Conservation (phyloP, 2,113 vertebrate genomes). For the Mormoops blainvillei region DNA sequence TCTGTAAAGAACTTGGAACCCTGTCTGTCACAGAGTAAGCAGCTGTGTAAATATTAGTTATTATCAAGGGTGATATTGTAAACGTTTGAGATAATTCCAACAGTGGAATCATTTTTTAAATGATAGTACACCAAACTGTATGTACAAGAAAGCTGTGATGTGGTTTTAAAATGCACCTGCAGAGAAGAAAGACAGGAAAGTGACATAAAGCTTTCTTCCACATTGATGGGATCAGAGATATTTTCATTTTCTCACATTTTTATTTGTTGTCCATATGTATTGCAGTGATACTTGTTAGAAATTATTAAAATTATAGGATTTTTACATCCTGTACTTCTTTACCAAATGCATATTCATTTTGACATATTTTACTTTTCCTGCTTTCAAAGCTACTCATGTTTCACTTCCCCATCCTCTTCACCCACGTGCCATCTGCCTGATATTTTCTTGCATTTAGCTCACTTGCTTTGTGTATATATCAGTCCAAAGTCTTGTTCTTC, state of each 20-base stretch:
- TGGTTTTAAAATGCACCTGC: neutral
- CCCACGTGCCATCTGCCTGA: slow-evolving; percentile 49
- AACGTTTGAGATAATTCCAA: neutral
- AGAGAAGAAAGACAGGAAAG: neutral
- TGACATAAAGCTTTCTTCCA: neutral
- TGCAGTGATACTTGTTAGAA: neutral
- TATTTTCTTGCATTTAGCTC: slow-evolving; percentile 45
- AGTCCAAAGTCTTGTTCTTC: neutral
- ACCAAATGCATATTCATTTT: slow-evolving; percentile 18
- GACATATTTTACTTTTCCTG: slow-evolving; percentile 48
- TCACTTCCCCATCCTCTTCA: slow-evolving; percentile 50
- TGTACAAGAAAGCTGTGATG: neutral
- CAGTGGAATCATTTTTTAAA: slow-evolving; percentile 18
- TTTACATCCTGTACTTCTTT: neutral
- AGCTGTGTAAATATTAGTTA: neutral
- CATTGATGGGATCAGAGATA: neutral
- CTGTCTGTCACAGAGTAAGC: neutral
- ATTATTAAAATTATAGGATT: neutral
- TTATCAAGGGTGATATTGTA: neutral
- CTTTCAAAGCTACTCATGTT: slow-evolving; percentile 39
- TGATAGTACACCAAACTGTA: neutral
- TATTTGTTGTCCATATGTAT: neutral
- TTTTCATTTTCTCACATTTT: neutral
- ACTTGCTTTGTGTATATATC: slow-evolving; percentile 26
- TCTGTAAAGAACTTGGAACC: neutral